Conservation (phyloP, 2,888 invertebrate species). For the Philopedon plagiatum region DNA sequence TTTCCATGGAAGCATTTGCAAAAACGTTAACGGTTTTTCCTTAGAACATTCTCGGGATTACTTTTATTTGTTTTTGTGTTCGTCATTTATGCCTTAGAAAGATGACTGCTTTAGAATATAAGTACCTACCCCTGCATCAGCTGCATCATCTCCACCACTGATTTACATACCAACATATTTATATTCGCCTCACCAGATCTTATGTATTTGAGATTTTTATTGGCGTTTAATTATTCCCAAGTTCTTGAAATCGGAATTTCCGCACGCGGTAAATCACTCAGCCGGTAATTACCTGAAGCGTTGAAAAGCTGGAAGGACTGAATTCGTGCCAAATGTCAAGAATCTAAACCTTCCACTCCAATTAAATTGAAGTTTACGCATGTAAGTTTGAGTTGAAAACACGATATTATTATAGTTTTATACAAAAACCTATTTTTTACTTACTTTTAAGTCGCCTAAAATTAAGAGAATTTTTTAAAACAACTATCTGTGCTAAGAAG, state of each 20-base stretch:
- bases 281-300: conserved; percentile 43
- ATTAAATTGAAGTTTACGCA: conserved; percentile 58
- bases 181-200: conserved; percentile 25
- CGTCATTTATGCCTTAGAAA: too few species aligned
- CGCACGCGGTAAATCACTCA: conserved; percentile 46
- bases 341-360: conserved; percentile 54
- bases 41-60: too few species aligned
- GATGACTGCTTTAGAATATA: too few species aligned
- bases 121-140: too few species aligned
- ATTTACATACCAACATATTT: background rate
- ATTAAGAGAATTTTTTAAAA: too few species aligned
- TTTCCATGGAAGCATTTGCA: too few species aligned
- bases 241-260: conserved; percentile 40
- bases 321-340: conserved; percentile 56
- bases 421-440: too few species aligned
- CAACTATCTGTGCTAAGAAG: too few species aligned
- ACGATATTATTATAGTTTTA: too few species aligned
- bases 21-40: too few species aligned
- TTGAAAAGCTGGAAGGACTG: conserved; percentile 47
- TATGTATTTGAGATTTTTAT: conserved; percentile 36
- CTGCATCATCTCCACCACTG: background rate
- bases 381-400: conserved; percentile 56
- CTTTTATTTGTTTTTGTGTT: too few species aligned
- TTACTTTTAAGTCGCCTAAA: too few species aligned
- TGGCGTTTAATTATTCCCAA: conserved; percentile 40